These are phyloP conservation scores for Lypha dubia DNA, from an alignment of 2,888 invertebrate species.

Conservation along the genomic window DNA sequence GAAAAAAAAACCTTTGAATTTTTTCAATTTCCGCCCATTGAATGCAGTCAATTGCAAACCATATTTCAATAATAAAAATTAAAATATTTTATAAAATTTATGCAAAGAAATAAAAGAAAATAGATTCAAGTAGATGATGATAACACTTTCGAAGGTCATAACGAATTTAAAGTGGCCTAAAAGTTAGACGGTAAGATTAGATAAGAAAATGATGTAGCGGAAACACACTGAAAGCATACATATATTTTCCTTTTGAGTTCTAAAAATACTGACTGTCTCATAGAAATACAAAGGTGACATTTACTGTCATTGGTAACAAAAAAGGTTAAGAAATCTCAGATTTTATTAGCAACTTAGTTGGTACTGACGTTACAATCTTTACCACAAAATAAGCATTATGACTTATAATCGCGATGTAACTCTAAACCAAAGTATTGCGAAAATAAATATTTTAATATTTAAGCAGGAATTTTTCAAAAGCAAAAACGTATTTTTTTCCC, in stretches of 20 bases:
- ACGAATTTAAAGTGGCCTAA: neutral
- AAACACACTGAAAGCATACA: no score
- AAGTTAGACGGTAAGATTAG: neutral
- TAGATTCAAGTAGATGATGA: neutral
- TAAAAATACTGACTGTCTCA: no score
- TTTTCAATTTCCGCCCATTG: constrained; percentile 70
- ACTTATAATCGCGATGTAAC: neutral
- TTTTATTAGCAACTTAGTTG: neutral
- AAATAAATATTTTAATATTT: constrained; percentile 24
- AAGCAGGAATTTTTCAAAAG: constrained; percentile 23
- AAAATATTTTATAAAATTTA: constrained; percentile 69
- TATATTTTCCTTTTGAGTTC: no score
- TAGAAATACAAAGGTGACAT: no score
- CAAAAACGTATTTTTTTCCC: neutral
- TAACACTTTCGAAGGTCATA: neutral
- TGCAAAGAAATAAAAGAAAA: constrained; percentile 59
- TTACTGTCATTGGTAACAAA: neutral
- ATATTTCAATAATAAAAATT: constrained; percentile 73
- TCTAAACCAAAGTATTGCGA: no score
- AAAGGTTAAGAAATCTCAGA: neutral
- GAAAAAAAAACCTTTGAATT: constrained; percentile 51
- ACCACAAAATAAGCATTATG: neutral
- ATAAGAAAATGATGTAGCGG: no score
- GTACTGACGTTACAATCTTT: neutral
- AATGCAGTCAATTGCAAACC: constrained; percentile 72